Percentiles rank a stretch among this genome's conserved stretches.
These are phyloP conservation scores for Paraescarpia echinospica DNA, from an alignment of 1,140 invertebrate genomes.

Conservation along the genomic window DNA sequence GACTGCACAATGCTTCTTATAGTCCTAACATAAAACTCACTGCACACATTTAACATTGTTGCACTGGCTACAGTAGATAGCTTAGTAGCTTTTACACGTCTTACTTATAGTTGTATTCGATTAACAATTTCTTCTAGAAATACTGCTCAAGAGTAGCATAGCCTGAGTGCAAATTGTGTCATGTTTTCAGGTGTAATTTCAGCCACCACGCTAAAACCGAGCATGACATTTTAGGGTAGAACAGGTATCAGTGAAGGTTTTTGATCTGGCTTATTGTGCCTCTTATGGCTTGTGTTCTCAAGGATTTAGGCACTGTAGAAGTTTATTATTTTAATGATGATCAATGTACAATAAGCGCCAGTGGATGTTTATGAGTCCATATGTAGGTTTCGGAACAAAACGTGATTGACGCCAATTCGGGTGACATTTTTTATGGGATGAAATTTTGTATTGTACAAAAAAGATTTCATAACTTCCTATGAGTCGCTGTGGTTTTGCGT, in stretches of 20 bases:
- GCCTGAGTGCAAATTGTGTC: not conserved
- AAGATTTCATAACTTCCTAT: no score
- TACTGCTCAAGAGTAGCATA: not conserved
- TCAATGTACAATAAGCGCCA: no score
- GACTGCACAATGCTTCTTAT: slow-evolving; percentile 5
- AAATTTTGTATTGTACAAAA: not conserved
- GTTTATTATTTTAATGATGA: no score
- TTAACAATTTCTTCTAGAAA: not conserved
- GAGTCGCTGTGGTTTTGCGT: no score
- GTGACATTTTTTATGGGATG: not conserved
- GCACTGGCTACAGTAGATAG: not conserved
- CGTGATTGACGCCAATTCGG: no score
- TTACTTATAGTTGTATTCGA: not conserved
- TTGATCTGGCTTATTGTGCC: no score
- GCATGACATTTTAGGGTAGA: not conserved
- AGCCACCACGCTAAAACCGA: not conserved
- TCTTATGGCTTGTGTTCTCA: no score
- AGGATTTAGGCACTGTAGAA: no score
- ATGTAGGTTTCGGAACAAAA: no score
- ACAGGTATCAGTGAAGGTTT: no score
- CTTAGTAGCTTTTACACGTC: not conserved
- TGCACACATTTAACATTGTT: not conserved
- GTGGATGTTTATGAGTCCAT: no score
- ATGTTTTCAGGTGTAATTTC: not conserved
- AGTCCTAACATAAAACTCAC: not conserved